Conservation (phyloP, 2,888 invertebrate species). For the Metellina segmentata region DNA sequence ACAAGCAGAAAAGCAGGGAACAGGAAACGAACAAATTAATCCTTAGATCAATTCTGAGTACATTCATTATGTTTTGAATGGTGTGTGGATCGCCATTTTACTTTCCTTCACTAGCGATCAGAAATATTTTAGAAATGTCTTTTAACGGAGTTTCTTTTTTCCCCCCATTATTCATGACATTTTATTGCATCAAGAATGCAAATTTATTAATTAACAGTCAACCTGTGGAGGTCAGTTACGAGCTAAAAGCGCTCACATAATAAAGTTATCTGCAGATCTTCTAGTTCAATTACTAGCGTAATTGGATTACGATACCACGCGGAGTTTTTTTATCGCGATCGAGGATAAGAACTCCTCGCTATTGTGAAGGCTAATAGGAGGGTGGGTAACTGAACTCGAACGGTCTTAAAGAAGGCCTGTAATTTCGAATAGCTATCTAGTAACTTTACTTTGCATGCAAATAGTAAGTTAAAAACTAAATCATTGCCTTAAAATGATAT, state of each 20-base stretch:
- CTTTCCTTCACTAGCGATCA: no score
- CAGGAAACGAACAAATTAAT: no score
- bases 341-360: background rate
- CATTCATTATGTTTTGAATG: no score
- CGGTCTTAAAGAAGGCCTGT: no score
- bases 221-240: constrained; percentile 2
- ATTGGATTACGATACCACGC: constrained; percentile 23
- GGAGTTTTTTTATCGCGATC: background rate
- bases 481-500: no score
- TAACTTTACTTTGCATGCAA: no score
- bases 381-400: no score
- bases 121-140: constrained; percentile 2
- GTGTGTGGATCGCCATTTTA: no score
- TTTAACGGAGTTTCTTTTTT: constrained; percentile 13
- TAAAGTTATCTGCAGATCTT: constrained; percentile 29
- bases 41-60: no score
- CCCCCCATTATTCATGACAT: constrained; percentile 33
- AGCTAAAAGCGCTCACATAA: constrained; percentile 35
- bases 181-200: constrained; percentile 20
- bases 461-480: no score
- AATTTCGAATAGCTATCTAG: no score
- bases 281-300: constrained; percentile 37
- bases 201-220: constrained; percentile 40
- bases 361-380: background rate
- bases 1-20: no score